Evolutionary conservation across 1,140 invertebrate species (phyloP).

Genomic region (Caenorhabditis latens): DNA sequence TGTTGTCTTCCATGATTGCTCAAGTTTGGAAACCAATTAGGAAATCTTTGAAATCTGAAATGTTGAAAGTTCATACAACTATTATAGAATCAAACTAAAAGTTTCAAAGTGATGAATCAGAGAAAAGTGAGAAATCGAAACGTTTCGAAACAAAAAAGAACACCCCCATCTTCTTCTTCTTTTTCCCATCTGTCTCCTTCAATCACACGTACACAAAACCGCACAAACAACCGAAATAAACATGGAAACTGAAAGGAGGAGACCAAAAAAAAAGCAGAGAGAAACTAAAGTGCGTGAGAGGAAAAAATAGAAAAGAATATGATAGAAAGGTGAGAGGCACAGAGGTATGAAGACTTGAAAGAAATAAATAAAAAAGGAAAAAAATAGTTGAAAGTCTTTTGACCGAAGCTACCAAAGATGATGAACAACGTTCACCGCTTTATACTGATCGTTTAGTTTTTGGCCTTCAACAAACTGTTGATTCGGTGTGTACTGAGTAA

Average conservation of each 20-base stretch:
- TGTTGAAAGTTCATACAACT: no score
- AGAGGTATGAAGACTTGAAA: not conserved
- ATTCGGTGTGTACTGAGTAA: no score
- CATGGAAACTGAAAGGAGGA: not conserved
- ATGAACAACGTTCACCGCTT: not conserved
- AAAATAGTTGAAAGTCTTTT: no score
- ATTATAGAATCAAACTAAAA: not conserved
- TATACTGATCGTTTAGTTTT: not conserved
- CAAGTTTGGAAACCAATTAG: not conserved
- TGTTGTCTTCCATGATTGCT: not conserved
- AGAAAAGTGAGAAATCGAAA: constrained; percentile 13
- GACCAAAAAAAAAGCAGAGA: not conserved
- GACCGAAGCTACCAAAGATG: no score
- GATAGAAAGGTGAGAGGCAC: not conserved
- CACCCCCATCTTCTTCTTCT: not conserved
- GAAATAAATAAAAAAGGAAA: not conserved
- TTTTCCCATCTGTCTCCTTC: not conserved
- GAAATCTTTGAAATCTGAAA: no score
- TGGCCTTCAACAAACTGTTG: no score
- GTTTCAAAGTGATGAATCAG: not conserved
- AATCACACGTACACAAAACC: constrained; percentile 15
- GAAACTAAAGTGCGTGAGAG: constrained; percentile 4
- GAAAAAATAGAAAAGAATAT: not conserved
- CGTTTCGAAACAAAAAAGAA: constrained; percentile 31
- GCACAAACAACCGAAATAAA: constrained; percentile 36